A percentile compares a stretch with the other conserved stretches of the same genome.
phyloP scores from a whole-genome alignment of 2,113 vertebrate genomes.

The Pardalotus punctatus region DNA sequence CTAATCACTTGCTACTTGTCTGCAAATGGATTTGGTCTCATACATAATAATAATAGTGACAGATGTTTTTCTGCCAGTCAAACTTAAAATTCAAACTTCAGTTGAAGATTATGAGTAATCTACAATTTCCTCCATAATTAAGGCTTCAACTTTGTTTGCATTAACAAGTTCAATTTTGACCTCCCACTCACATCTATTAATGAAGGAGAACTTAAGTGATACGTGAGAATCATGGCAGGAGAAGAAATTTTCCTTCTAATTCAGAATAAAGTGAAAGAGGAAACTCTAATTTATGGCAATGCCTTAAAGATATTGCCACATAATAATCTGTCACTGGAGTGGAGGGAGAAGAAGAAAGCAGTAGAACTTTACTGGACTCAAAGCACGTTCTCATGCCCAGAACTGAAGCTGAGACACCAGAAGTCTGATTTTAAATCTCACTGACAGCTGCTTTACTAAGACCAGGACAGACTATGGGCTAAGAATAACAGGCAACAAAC shows the following conservation, averaged over 20 bases:
- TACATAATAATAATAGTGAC: constrained; percentile 39
- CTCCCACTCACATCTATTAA: constrained; percentile 29
- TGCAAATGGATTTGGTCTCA: constrained; percentile 50
- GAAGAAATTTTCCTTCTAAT: neutral
- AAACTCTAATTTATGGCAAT: neutral
- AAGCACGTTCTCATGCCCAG: neutral
- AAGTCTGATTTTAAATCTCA: neutral
- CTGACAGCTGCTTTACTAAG: neutral
- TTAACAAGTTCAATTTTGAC: constrained; percentile 37
- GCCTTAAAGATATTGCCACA: neutral
- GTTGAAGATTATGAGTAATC: constrained; percentile 40
- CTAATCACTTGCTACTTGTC: constrained; percentile 59
- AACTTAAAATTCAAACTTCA: constrained; percentile 41
- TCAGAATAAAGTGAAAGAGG: neutral
- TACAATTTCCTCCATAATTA: constrained; percentile 40
- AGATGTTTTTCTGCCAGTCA: constrained; percentile 58
- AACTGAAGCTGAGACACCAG: neutral
- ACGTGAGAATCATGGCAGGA: neutral
- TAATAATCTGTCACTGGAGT: neutral
- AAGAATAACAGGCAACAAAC: neutral
- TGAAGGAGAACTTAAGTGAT: neutral
- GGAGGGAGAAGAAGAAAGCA: neutral
- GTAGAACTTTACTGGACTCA: neutral
- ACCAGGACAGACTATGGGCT: neutral
- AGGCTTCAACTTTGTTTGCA: constrained; percentile 17